Evolutionary conservation across 2,888 invertebrate genomes (phyloP), one percentile per base, ranked within the genome.

Genomic region (Stenurella melanura): DNA sequence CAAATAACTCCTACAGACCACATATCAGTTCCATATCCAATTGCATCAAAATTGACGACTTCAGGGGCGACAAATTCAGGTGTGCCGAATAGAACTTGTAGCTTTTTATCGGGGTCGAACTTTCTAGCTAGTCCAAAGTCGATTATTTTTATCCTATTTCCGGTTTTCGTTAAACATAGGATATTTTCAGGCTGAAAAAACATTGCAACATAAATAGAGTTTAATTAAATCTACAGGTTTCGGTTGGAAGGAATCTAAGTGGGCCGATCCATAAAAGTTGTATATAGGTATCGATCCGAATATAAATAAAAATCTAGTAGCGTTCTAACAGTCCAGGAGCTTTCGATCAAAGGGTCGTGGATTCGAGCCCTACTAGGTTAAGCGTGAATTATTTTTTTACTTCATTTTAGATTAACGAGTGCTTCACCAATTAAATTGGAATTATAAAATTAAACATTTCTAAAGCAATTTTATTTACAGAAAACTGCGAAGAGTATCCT

Each of bases 31-130:
- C 96, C 96, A 87, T 95, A 98, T 74, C 96, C 96, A 85, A 99
- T 97, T 87, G 96, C 95, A 88, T 99, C 99, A 90, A 98, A 99
- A 91, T 98, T 99, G 57, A 99, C 97, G 30, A 99, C 98, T 92
- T 99, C 99, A 0, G 99, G 99, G 0, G 98, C 98, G 68, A 98
- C 98, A 88, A 99, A 99, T 91, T 99, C 99, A 0, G 99, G 99
- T 0, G 99, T 99, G 0, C 99, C 99, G 88, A 98, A 98, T 71
- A 98, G 91, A 4, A 98, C 97, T 90, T 97, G 96, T 71, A 98
- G 91, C 87, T 97, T 97, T 91, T 97, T 97, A 87, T 94, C 94
- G 0, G 97, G 97, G 89, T 97, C 96, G 88, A 95, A 98, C 89
- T 95, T 95, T 85, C 98, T 92, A 4, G 99, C 99, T 81, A 99